These are phyloP conservation scores for Pseudotriccus pelzelni DNA, from an alignment of 2,797 vertebrate genomes.

Conservation along the genomic window DNA sequence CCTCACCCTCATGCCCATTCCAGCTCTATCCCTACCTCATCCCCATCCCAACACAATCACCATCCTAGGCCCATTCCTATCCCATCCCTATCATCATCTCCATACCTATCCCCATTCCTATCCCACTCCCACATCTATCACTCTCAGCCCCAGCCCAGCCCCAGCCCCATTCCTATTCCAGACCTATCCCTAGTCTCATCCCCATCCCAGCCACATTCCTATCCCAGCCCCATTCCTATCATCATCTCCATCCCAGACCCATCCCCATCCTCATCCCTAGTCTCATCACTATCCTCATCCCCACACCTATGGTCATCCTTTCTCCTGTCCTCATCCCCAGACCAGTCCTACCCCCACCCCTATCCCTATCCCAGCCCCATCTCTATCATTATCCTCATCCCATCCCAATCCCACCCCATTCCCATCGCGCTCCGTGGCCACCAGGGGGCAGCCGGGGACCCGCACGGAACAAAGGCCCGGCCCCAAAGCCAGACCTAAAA, in stretches of 20 bases:
- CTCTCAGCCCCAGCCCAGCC: not conserved
- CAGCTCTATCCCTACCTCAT: not conserved
- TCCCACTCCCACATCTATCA: not conserved
- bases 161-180: not conserved
- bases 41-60: not conserved
- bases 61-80: not conserved
- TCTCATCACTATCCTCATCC: not conserved
- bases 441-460: constrained; percentile 44
- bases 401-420: not conserved
- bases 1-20: not conserved
- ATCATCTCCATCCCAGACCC: not conserved
- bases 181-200: too few relatives aligned
- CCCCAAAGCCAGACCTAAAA: not conserved
- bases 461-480: not conserved
- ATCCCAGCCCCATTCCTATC: not conserved
- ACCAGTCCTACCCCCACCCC: not conserved
- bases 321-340: not conserved
- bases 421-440: not conserved
- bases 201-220: not conserved
- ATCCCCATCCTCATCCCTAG: not conserved
- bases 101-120: not conserved
- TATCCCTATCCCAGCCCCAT: too few relatives aligned
- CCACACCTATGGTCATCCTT: not conserved
- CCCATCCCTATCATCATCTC: too few relatives aligned
- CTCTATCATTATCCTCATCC: too few relatives aligned